Evolutionary conservation across 2,113 vertebrate genomes (phyloP).

Genomic region (Eira barbara): DNA sequence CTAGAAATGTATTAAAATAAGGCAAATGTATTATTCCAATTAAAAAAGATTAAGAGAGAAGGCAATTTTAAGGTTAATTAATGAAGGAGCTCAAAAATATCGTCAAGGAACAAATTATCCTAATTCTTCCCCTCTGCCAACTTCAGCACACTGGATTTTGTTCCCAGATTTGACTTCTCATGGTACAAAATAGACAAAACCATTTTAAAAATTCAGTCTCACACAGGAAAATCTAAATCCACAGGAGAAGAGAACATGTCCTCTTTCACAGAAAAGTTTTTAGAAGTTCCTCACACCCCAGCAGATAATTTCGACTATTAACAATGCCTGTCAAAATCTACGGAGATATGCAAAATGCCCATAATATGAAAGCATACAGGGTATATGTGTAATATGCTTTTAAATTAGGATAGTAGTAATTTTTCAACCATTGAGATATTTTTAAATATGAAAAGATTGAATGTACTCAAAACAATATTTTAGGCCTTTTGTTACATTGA

Average conservation of each 20-base stretch:
- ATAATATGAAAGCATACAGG: conserved; percentile 46
- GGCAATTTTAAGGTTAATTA: not conserved
- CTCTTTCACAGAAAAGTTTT: not conserved
- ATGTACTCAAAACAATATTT: conserved; percentile 63
- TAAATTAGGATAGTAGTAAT: conserved; percentile 56
- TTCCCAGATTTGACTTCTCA: not conserved
- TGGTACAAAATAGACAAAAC: not conserved
- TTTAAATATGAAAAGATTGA: conserved; percentile 71
- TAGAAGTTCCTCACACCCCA: not conserved
- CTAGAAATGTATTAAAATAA: not conserved
- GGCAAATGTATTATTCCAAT: not conserved
- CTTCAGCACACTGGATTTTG: not conserved
- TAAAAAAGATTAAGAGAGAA: not conserved
- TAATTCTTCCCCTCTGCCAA: not conserved
- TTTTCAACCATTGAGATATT: conserved; percentile 59
- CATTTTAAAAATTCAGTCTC: not conserved
- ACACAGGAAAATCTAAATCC: not conserved
- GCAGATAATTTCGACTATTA: conserved; percentile 53
- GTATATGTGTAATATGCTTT: conserved; percentile 32
- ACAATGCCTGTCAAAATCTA: conserved; percentile 58
- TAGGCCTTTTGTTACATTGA: conserved; percentile 67
- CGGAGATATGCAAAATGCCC: conserved; percentile 24
- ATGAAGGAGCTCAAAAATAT: not conserved
- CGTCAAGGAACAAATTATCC: not conserved
- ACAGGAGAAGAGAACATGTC: not conserved